A percentile compares a stretch with the other conserved stretches of the same genome.
Conservation (phyloP, 2,888 invertebrate species). For the Parelbella ahira region DNA sequence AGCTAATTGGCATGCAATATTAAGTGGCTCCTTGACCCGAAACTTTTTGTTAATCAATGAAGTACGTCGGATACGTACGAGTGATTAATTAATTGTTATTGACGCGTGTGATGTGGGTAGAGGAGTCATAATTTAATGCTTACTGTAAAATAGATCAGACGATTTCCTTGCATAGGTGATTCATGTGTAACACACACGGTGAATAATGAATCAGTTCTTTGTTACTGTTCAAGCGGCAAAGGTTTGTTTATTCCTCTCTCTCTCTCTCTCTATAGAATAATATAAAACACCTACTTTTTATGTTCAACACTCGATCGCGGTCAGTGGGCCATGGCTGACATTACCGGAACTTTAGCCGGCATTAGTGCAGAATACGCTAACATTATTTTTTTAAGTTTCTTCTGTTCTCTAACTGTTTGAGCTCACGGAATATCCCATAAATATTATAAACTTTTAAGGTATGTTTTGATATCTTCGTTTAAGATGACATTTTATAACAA, state of each 20-base stretch:
- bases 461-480: too few species aligned
- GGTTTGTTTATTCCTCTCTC: constrained; percentile 16
- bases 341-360: constrained; percentile 55
- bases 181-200: constrained; percentile 18
- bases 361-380: constrained; percentile 6
- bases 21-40: constrained; percentile 11
- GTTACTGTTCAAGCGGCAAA: constrained; percentile 18
- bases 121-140: constrained; percentile 22
- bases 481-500: too few species aligned
- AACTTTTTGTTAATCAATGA: constrained; percentile 5
- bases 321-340: constrained; percentile 70
- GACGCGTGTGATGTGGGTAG: constrained; percentile 12
- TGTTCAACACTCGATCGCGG: constrained; percentile 60
- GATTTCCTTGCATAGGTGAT: constrained; percentile 16
- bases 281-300: constrained; percentile 54
- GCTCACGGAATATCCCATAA: too few species aligned
- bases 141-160: constrained; percentile 22
- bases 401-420: too few species aligned
- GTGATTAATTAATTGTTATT: constrained; percentile 18
- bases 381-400: too few species aligned
- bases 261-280: constrained; percentile 40
- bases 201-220: constrained; percentile 28
- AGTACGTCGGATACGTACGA: constrained; percentile 8
- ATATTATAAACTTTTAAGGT: too few species aligned
- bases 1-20: constrained; percentile 1